Percentiles rank a stretch among this genome's conserved stretches.
Conservation (phyloP, 1,140 invertebrate genomes). For the Aphelenchoides besseyi region DNA sequence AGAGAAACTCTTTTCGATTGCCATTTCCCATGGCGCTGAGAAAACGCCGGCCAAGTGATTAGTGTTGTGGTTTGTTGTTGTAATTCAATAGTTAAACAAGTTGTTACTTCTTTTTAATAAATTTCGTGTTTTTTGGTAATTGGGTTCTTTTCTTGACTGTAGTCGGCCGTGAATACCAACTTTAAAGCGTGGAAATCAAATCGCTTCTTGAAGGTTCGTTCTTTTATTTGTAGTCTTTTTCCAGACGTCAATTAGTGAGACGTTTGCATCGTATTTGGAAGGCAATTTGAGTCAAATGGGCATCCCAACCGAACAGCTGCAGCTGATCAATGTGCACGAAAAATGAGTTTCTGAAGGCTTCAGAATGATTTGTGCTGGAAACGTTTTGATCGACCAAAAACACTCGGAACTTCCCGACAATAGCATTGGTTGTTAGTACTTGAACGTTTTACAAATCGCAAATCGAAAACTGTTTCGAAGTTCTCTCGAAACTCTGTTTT, state of each 20-base stretch:
- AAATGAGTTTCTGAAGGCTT: slow-evolving; percentile 28
- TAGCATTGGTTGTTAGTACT: slow-evolving; percentile 17
- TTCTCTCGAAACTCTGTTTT: too few relatives aligned
- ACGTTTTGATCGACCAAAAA: slow-evolving; percentile 30
- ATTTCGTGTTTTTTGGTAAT: too few relatives aligned
- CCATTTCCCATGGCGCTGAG: slow-evolving; percentile 48
- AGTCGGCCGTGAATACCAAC: too few relatives aligned
- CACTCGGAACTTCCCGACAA: slow-evolving; percentile 27
- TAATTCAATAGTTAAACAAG: slow-evolving; percentile 8
- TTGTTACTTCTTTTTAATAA: too few relatives aligned
- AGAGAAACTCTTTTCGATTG: slow-evolving; percentile 40
- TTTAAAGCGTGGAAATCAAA: too few relatives aligned
- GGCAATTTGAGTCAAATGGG: slow-evolving; percentile 20
- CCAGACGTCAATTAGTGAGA: slow-evolving; percentile 24
- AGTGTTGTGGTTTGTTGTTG: not conserved
- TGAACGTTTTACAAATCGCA: too few relatives aligned
- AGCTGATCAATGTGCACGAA: slow-evolving; percentile 32
- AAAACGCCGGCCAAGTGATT: not conserved
- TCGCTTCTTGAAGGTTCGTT: slow-evolving; percentile 19
- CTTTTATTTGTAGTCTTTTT: not conserved
- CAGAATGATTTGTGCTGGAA: slow-evolving; percentile 28
- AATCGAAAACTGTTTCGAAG: too few relatives aligned
- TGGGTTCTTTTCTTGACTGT: too few relatives aligned
- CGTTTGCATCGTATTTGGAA: not conserved
- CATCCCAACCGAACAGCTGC: slow-evolving; percentile 17